A percentile compares a stretch with the other conserved stretches of the same genome.
Conservation (phyloP, 1,140 invertebrate species). For the Centruroides sculpturatus region DNA sequence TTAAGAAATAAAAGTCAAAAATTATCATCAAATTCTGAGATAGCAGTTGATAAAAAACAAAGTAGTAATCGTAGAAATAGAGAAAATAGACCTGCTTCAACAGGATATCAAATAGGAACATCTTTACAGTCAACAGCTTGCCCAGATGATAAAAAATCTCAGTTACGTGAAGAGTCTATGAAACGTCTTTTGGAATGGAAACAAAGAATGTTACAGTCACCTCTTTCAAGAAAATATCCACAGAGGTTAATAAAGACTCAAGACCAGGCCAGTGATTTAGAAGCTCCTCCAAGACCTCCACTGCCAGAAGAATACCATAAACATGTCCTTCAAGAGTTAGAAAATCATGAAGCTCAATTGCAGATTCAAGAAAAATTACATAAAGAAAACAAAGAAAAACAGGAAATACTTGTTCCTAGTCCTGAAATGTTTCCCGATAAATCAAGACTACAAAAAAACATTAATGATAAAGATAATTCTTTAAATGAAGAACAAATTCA, state of each 20-base stretch:
- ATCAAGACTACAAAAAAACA: too few relatives aligned
- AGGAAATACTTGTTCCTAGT: too few relatives aligned
- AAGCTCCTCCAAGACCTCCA: constrained; percentile 3
- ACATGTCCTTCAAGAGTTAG: constrained; percentile 18
- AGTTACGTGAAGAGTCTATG: constrained; percentile 75
- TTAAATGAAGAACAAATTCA: too few relatives aligned
- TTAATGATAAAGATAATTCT: too few relatives aligned
- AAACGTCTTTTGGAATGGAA: constrained; percentile 80
- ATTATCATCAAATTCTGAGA: too few relatives aligned
- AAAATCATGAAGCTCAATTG: constrained; percentile 9
- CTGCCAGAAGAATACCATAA: constrained; percentile 15
- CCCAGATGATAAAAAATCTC: constrained; percentile 36
- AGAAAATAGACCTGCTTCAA: too few relatives aligned
- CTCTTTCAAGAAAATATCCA: constrained; percentile 55
- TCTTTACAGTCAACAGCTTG: too few relatives aligned
- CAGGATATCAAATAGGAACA: too few relatives aligned
- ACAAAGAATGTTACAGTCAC: constrained; percentile 77
- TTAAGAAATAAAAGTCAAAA: too few relatives aligned
- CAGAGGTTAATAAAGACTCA: neutral
- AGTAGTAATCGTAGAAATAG: too few relatives aligned
- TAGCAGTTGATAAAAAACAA: too few relatives aligned
- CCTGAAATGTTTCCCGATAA: too few relatives aligned
- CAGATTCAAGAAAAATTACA: neutral
- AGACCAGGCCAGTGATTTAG: neutral
- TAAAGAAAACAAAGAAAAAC: neutral